Base-by-base conservation (phyloP, 2,888 invertebrate species). In the Toxonevra muliebris region DNA sequence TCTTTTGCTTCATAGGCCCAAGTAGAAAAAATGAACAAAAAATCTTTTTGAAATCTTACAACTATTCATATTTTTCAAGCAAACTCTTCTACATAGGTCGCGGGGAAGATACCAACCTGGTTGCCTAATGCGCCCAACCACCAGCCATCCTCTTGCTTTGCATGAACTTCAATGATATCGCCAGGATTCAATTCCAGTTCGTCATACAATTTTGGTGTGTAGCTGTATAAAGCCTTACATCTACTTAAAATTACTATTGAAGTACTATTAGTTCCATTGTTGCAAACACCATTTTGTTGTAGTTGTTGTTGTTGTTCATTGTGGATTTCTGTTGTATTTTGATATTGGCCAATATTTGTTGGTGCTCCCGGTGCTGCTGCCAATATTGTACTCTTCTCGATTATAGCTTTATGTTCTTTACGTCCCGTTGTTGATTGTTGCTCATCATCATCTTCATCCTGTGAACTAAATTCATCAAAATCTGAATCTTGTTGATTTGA, bases 131-230 rank as follows among this genome's bases (percentile, higher is more conserved):
- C 94, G 3, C 96, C 97, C 68, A 94, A 88, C 96, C 96, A 97
- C 97, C 97, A 97, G 48, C 95, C 96, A 79, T 96, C 95, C 43
- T 93, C 93, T 83, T 95, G 95, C 80, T 96, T 96, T 77, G 93
- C 92, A 82, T 94, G 94, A 48, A 97, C 92, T 76, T 91, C 92
- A 76, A 97, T 93, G 59, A 94, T 87, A 83, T 97, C 96, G 73
- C 96, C 93, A 82, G 90, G 89, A 74, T 87, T 86, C 71, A 93
- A 86, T 67, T 90, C 91, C 54, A 97, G 89, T 84, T 97, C 96
- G 85, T 96, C 96, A 77, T 93, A 91, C 69, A 95, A 88, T 79
- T 93, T 93, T 61, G 96, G 94, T 74, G 93, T 90, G 84, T 96
- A 97, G 61, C 92, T 91, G 85, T 96, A 97, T 30, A 96, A 87